Evolutionary conservation across 2,888 invertebrate genomes (phyloP).

Genomic region (Cheilosia soror): DNA sequence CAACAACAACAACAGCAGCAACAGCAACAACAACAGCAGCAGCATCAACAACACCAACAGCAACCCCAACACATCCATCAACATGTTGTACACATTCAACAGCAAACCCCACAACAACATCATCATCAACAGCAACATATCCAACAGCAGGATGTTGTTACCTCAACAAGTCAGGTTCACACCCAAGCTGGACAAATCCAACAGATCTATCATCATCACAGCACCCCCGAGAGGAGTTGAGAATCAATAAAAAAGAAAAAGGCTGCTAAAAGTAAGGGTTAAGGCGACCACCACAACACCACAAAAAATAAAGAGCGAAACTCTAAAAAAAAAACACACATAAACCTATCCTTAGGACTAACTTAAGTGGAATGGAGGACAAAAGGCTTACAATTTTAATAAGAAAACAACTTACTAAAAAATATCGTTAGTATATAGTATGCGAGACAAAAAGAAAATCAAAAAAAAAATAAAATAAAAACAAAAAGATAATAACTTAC

Average conservation of each 20-base stretch:
- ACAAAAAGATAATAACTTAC: slow-evolving; percentile 38
- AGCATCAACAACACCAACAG: slow-evolving; percentile 74
- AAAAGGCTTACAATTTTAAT: slow-evolving; percentile 72
- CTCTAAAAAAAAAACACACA: slow-evolving; percentile 26
- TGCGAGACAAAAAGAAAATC: slow-evolving; percentile 27
- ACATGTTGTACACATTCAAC: slow-evolving; percentile 83
- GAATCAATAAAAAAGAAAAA: slow-evolving; percentile 83
- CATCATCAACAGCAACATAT: slow-evolving; percentile 81
- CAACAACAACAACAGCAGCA: slow-evolving; percentile 77
- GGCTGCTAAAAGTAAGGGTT: slow-evolving; percentile 82
- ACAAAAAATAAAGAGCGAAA: slow-evolving; percentile 34
- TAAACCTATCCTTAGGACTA: slow-evolving; percentile 63
- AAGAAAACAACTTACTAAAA: slow-evolving; percentile 45
- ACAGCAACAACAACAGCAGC: slow-evolving; percentile 77
- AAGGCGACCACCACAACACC: slow-evolving; percentile 72
- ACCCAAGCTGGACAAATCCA: slow-evolving; percentile 80
- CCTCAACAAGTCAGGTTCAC: slow-evolving; percentile 82
- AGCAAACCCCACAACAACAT: slow-evolving; percentile 78
- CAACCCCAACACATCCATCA: slow-evolving; percentile 81
- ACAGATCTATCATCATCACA: slow-evolving; percentile 83
- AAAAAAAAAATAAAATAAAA: slow-evolving; percentile 2
- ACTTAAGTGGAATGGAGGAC: slow-evolving; percentile 72
- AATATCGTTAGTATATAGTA: slow-evolving; percentile 41
- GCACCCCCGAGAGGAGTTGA: slow-evolving; percentile 84
- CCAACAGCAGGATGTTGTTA: slow-evolving; percentile 82